Percentiles rank a stretch among this genome's conserved stretches.
phyloP scores from a whole-genome alignment of 2,888 invertebrate genomes.

The Tyria jacobaeae region DNA sequence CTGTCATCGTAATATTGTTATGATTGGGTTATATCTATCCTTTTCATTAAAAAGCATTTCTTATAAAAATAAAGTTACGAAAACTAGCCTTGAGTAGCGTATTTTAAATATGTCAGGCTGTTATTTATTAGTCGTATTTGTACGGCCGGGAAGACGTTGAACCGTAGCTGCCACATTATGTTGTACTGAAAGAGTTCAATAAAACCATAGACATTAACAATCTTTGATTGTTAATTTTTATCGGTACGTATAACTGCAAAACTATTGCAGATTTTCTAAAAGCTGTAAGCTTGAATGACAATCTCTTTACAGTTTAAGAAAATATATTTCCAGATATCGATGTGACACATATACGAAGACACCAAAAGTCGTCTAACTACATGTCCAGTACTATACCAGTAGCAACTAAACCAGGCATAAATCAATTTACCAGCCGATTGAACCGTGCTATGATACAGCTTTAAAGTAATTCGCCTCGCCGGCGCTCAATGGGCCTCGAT shows the following conservation, averaged over 20 bases:
- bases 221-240: slow-evolving; percentile 25
- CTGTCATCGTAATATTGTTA: background rate
- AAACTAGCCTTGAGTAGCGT: too few species aligned
- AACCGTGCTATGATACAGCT: slow-evolving; percentile 27
- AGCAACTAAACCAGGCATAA: slow-evolving; percentile 28
- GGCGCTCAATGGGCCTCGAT: slow-evolving; percentile 27
- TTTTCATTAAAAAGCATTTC: too few species aligned
- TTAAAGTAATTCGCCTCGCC: slow-evolving; percentile 29
- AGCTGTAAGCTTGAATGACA: background rate
- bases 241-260: slow-evolving; percentile 12
- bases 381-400: background rate
- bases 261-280: background rate
- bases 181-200: slow-evolving; percentile 26
- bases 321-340: background rate
- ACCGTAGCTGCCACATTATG: slow-evolving; percentile 4
- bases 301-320: background rate
- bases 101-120: background rate
- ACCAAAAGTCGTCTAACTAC: too few species aligned
- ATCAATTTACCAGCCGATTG: slow-evolving; percentile 38
- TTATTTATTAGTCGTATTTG: slow-evolving; percentile 8
- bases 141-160: slow-evolving; percentile 11
- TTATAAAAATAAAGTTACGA: too few species aligned
- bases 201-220: slow-evolving; percentile 14
- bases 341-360: too few species aligned
- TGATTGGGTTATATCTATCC: too few species aligned